These are phyloP conservation scores for Tuta absoluta DNA, from an alignment of 2,888 invertebrate species.

Conservation along the genomic window DNA sequence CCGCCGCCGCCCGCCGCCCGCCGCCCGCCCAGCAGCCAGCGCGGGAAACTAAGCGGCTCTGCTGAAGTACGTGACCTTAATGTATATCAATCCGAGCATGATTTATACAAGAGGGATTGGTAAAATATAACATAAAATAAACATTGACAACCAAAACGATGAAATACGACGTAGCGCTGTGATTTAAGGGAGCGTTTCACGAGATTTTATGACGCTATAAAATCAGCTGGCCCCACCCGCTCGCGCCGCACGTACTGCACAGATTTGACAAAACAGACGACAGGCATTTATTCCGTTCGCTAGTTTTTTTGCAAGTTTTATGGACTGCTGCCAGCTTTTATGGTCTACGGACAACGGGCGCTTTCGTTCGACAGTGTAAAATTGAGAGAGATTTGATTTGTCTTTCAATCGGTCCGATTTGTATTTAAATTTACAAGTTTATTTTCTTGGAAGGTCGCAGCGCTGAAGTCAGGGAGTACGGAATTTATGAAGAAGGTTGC, in stretches of 20 bases:
- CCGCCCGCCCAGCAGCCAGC: slow-evolving; percentile 28
- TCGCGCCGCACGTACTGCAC: slow-evolving; percentile 69
- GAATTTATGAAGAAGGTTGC: slow-evolving; percentile 15
- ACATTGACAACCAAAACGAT: slow-evolving; percentile 81
- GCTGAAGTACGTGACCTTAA: slow-evolving; percentile 79
- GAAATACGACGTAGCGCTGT: slow-evolving; percentile 78
- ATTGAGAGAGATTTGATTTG: slow-evolving; percentile 59
- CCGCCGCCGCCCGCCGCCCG: slow-evolving; percentile 29
- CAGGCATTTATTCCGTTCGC: slow-evolving; percentile 75
- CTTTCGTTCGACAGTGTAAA: slow-evolving; percentile 65
- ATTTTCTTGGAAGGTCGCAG: not conserved
- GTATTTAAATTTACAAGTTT: slow-evolving; percentile 25
- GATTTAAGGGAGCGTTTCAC: slow-evolving; percentile 80
- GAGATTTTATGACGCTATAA: slow-evolving; percentile 80
- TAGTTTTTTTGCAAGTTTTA: slow-evolving; percentile 75
- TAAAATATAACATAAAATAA: slow-evolving; percentile 82
- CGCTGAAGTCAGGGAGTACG: not conserved
- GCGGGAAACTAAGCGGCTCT: slow-evolving; percentile 69
- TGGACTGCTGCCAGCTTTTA: slow-evolving; percentile 77
- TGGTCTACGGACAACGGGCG: slow-evolving; percentile 63
- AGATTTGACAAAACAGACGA: slow-evolving; percentile 81
- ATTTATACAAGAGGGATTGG: slow-evolving; percentile 77
- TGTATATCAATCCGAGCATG: slow-evolving; percentile 78
- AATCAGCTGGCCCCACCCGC: slow-evolving; percentile 67
- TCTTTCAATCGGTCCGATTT: slow-evolving; percentile 37